Base-by-base conservation (phyloP, 2,113 vertebrate species). In the Takifugu bimaculatus region DNA sequence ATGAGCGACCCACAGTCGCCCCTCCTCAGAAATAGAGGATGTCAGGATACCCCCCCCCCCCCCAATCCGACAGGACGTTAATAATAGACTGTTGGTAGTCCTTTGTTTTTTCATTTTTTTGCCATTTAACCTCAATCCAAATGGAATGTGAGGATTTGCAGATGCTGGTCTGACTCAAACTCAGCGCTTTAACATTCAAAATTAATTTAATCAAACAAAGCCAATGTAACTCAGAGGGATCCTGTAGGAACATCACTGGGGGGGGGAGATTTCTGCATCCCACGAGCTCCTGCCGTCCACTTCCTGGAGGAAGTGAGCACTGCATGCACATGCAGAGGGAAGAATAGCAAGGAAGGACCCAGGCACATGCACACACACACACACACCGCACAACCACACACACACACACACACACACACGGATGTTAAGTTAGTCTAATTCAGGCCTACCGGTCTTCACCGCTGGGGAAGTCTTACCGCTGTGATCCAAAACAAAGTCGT, bases 401-500 rank as follows among this genome's bases (percentile, higher is more conserved):
- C 26, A 62, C 12, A 67, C 61, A 69, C 51, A 63, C 26, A 75
- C 2, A 57, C 5, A 3, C 0, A 59, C 6, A 66, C 32, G 12
- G 44, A 80, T 65, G 68, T 65, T 65, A 51, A 79, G 81, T 87
- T 85, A 79, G 80, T 86, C 53, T 71, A 73, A 78, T 72, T 76
- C 73, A 80, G 71, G 82, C 89, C 87, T 87, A 89, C 87, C 85
- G 72, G 87, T 88, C 72, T 86, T 61, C 81, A 90, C 88, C 84
- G 81, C 83, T 70, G 73, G 68, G 27, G 84, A 63, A 76, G 66
- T 65, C 94, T 99, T 93, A 98, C 97, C 95, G 4, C 94, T 96
- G 81, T 95, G 94, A 85, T 98, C 97, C 92, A 98, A 83, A 69
- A 98, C 88, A 79, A 99, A 99, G 92, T 99, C 97, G 48, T 99